A percentile compares a stretch with the other conserved stretches of the same genome.
phyloP scores from a whole-genome alignment of 2,797 vertebrate species.

The Melopsittacus undulatus region DNA sequence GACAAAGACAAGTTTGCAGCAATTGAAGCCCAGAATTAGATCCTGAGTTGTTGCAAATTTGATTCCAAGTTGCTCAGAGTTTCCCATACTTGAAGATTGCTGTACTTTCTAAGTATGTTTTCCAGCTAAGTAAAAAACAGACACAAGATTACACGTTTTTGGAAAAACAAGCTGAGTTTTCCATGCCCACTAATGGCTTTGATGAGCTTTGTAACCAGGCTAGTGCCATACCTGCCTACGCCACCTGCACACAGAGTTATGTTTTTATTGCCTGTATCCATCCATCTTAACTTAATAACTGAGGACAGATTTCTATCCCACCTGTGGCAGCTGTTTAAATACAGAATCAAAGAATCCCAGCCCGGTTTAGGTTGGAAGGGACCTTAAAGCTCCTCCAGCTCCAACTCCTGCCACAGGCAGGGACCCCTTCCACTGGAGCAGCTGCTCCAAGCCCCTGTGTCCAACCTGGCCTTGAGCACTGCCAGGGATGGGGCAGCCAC shows the following conservation, averaged over 20 bases:
- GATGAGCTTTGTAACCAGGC: background rate
- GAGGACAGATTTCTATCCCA: background rate
- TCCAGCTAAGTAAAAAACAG: background rate
- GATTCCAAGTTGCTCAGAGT: background rate
- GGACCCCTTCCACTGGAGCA: background rate
- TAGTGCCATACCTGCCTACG: background rate
- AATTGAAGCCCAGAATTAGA: background rate
- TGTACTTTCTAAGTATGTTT: background rate
- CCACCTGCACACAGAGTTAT: background rate
- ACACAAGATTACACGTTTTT: background rate
- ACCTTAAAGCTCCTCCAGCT: background rate
- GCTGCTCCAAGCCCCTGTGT: background rate
- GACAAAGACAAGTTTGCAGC: background rate
- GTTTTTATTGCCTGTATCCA: background rate
- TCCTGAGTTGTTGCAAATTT: background rate
- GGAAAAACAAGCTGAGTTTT: background rate
- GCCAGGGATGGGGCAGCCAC: no score
- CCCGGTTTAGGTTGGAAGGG: background rate
- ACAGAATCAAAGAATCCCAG: background rate
- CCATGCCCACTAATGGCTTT: background rate
- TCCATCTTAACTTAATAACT: background rate
- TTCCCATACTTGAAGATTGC: background rate
- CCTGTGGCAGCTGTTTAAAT: conserved; percentile 36
- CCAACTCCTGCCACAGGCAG: no score
- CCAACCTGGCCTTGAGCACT: no score